Evolutionary conservation across 2,888 invertebrate genomes (phyloP).

Genomic region (Pseudanteris insignis): DNA sequence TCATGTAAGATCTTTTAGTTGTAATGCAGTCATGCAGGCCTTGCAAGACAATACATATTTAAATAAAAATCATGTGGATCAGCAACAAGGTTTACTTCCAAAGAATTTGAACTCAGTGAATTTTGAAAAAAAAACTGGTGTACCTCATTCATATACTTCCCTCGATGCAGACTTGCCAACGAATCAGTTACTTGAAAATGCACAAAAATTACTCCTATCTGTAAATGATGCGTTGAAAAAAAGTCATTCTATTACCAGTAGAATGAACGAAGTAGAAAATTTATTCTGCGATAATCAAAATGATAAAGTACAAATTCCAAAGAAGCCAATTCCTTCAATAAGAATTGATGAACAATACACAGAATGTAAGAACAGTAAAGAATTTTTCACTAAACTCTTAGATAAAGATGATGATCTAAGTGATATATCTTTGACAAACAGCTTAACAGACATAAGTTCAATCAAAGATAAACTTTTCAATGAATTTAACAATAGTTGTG

Average conservation of each 20-base stretch:
- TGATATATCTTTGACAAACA: conserved; percentile 50
- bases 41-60: conserved; percentile 3
- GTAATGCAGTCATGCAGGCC: conserved; percentile 51
- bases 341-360: conserved; percentile 12
- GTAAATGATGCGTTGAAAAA: conserved; percentile 65
- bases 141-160: conserved; percentile 4
- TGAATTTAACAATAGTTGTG: conserved; percentile 20
- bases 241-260: conserved; percentile 62
- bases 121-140: not conserved
- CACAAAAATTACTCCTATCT: conserved; percentile 65
- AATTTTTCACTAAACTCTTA: not conserved
- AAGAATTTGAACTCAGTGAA: not conserved
- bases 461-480: conserved; percentile 16
- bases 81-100: not conserved
- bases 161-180: conserved; percentile 47
- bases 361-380: conserved; percentile 2
- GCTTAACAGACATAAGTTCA: conserved; percentile 49
- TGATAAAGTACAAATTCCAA: not conserved
- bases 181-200: conserved; percentile 63
- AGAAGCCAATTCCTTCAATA: conserved; percentile 17
- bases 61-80: conserved; percentile 10
- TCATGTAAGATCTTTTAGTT: conserved; percentile 51
- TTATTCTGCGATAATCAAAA: conserved; percentile 41
- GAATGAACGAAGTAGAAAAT: conserved; percentile 53
- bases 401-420: conserved; percentile 44